Base-by-base conservation (phyloP, 2,888 invertebrate species). In the Melanostoma mellinum region DNA sequence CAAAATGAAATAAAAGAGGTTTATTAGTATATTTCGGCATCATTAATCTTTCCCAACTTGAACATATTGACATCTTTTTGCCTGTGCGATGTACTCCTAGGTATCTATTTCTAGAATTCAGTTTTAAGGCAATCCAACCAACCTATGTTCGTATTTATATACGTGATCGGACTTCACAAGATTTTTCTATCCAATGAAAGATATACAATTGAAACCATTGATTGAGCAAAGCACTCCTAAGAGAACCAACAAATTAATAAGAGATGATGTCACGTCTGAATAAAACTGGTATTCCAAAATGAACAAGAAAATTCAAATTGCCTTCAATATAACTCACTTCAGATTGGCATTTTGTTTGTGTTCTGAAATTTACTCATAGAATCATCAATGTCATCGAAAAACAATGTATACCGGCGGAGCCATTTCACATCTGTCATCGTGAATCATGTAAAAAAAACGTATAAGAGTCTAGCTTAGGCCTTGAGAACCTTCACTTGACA, bases 221-320 rank as follows among this genome's bases (percentile, higher is more conserved):
- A 67, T 53, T 35, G 42, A 56, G 44, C 38, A 46, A n/a, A 20
- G 60, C 10, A 10, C 40, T 55, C 46, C n/a, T 42, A 32, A 58
- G 35, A 44, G 30, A 67, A 71, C 44, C 10, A 67, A 61, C 36
- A 44, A 60, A 65, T 32, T 9, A 46, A 36, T 6, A 50, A 72
- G 9, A 53, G 38, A 72, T 82, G 81, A 81, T 76, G 71, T 81
- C 81, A 81, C 71, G 9, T 10, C 33, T 61, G 32, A 42, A 58
- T 60, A 38, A 35, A 46, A 46, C 40, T 10, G 44, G 33, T 46
- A 61, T 61, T 68, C 75, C 67, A 56, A 8, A 61, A 30, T 20
- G 20, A 20, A 20, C 20, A 58, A 35, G 30, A 46, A 48, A 50
- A 20, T 20, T 20, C 20, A 1, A 20, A 20, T 20, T 20, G 20